A percentile compares a stretch with the other conserved stretches of the same genome.
Conservation (phyloP, 2,888 invertebrate species). For the Peribatodes rhomboidaria region DNA sequence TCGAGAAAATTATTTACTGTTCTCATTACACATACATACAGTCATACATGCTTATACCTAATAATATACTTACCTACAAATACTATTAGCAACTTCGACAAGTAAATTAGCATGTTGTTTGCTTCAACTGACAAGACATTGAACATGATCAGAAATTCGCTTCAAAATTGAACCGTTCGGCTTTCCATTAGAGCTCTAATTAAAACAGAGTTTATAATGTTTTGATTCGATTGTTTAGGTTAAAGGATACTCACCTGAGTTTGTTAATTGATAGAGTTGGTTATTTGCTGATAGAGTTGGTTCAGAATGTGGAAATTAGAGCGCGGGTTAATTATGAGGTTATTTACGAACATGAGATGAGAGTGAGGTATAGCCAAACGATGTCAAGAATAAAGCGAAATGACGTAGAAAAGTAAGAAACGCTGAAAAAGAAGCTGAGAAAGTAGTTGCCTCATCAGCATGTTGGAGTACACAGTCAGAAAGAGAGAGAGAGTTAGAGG, state of each 20-base stretch:
- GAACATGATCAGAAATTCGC: conserved; percentile 19
- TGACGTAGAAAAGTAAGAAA: no score
- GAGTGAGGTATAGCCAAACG: no score
- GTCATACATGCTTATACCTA: conserved; percentile 15
- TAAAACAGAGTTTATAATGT: conserved; percentile 8
- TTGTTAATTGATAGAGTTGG: conserved; percentile 34
- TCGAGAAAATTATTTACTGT: conserved; percentile 1
- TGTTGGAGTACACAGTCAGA: no score
- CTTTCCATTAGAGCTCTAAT: conserved; percentile 20
- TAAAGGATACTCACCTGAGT: conserved; percentile 33
- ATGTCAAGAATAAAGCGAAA: no score
- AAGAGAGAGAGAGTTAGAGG: no score
- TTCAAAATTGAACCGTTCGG: conserved; percentile 21
- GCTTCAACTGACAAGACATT: conserved; percentile 26
- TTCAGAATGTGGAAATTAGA: conserved; percentile 14
- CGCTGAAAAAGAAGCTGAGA: no score
- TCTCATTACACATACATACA: neutral
- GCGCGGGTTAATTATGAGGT: neutral
- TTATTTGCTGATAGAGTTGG: conserved; percentile 10
- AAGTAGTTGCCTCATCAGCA: no score
- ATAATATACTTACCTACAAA: conserved; percentile 12
- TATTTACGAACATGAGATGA: no score
- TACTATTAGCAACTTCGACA: conserved; percentile 25
- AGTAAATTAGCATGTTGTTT: conserved; percentile 31
- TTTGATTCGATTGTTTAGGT: conserved; percentile 32